Evolutionary conservation across 2,888 invertebrate species (phyloP), one percentile per base, ranked within the genome.

Genomic region (Drosophila conformis): DNA sequence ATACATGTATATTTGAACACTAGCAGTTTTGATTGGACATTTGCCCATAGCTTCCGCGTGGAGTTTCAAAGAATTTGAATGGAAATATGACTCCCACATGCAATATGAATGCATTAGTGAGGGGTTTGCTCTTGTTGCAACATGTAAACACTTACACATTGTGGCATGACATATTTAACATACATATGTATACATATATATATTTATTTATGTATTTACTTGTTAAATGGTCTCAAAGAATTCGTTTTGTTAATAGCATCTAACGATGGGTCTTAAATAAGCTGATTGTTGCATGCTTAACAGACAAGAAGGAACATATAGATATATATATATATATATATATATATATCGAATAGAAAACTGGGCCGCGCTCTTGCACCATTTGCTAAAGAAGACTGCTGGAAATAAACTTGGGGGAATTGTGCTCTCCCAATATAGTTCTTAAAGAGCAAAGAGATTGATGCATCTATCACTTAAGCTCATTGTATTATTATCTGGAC

Each of bases 371-470:
- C 38, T 67, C 42, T 42, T 54, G 52, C 53, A 51, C 18, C 35
- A 49, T 63, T 74, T 49, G 18, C 33, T 60, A 64, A 53, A 66
- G 54, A 46, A 36, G 33, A 52, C 46, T 73, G 60, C 59, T 73
- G 68, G 49, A 73, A 76, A 76, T 78, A 61, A 64, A 64, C 60
- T 15, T 57, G 15, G 57, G 73, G 57, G 36, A 60, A 42, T 27
- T 60, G 42, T 31, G 38, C 18, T 35, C n/a, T 7, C 4, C 6
- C 27, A 56, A 40, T 25, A 21, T 8, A 13, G 13, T 15, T 15
- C 15, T 7, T 27, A 40, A 33, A 68, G 29, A 67, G 21, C 21
- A 18, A 10, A 25, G 4, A 25, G 8, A 67, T 53, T 31, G 52
- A 38, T 40, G 46, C 48, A 42, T 74, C 46, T 58, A 52, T 63